These are phyloP conservation scores for Clivina fossor DNA, from an alignment of 2,888 invertebrate genomes.

Conservation along the genomic window DNA sequence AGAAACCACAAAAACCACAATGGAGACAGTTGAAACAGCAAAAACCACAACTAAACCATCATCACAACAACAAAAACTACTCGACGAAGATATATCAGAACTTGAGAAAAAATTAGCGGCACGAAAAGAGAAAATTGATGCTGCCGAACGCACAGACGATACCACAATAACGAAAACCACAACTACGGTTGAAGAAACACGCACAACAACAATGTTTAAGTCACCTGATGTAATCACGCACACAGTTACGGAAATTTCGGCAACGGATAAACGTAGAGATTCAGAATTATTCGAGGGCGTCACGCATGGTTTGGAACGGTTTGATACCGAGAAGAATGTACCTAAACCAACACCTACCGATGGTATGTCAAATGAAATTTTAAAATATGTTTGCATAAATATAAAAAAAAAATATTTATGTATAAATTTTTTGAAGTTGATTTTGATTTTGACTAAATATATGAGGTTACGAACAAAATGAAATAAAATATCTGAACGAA, in stretches of 20 bases:
- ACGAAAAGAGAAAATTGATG: constrained; percentile 38
- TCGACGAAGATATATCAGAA: constrained; percentile 49
- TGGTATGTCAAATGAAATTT: constrained; percentile 44
- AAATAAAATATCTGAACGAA: too few species aligned
- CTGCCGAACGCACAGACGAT: constrained; percentile 38
- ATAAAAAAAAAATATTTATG: too few species aligned
- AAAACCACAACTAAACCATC: too few species aligned
- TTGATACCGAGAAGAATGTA: constrained; percentile 46
- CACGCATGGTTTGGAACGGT: constrained; percentile 49
- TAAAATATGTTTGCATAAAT: background rate
- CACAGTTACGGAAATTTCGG: constrained; percentile 16
- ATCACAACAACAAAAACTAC: constrained; percentile 46
- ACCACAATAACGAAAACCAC: constrained; percentile 26
- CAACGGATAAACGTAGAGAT: constrained; percentile 46
- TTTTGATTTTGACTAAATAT: too few species aligned
- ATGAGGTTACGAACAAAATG: too few species aligned
- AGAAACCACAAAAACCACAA: constrained; percentile 47
- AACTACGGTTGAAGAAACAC: constrained; percentile 33
- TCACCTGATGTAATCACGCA: constrained; percentile 27
- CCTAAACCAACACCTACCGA: constrained; percentile 43
- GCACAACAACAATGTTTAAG: constrained; percentile 27
- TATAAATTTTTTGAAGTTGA: too few species aligned
- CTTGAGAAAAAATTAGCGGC: constrained; percentile 46
- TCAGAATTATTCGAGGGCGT: constrained; percentile 54
- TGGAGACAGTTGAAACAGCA: constrained; percentile 48